Conservation (phyloP, 2,113 vertebrate genomes). For the Telmatochromis sp. region DNA sequence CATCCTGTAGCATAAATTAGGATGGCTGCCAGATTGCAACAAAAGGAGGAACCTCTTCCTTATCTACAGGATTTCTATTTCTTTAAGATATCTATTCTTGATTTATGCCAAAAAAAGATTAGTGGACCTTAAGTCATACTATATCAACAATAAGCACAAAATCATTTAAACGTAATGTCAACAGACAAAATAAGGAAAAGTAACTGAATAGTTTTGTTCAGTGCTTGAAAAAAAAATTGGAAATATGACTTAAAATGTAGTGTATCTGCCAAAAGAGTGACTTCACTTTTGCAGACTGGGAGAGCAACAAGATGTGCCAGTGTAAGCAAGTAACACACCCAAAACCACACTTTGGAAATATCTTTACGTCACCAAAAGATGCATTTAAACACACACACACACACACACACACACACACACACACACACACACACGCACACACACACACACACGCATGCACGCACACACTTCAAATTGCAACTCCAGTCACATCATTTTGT, state of each 20-base stretch:
- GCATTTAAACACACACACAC: background rate
- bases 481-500: background rate
- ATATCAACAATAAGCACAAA: background rate
- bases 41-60: constrained; percentile 38
- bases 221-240: background rate
- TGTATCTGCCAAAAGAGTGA: constrained; percentile 28
- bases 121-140: background rate
- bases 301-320: constrained; percentile 30
- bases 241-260: background rate
- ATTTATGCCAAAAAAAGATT: background rate
- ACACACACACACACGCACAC: background rate
- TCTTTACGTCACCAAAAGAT: background rate
- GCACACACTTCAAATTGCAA: background rate
- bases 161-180: background rate
- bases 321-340: constrained; percentile 44
- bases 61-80: constrained; percentile 34
- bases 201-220: background rate
- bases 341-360: constrained; percentile 48
- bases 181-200: background rate
- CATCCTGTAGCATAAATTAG: background rate
- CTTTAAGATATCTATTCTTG: constrained; percentile 19
- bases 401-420: background rate
- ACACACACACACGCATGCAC: background rate
- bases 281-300: constrained; percentile 16
- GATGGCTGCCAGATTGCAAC: background rate